A percentile compares a stretch with the other conserved stretches of the same genome.
These are phyloP conservation scores for Oreochromis mossambicus DNA, from an alignment of 2,797 vertebrate species.

Conservation along the genomic window DNA sequence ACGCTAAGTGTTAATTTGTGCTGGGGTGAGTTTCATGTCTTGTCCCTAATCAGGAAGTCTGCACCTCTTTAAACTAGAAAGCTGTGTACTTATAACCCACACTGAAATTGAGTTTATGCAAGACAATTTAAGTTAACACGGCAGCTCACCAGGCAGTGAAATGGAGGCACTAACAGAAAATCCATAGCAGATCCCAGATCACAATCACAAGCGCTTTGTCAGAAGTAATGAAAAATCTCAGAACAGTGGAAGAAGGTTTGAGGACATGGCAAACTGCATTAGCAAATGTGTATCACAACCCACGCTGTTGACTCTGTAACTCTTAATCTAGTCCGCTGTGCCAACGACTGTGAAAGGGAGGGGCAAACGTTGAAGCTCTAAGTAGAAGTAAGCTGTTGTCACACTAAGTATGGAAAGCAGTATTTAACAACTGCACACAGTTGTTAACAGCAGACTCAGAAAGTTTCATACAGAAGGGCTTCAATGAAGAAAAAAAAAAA, in stretches of 20 bases:
- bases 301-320: background rate
- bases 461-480: too few species aligned
- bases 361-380: background rate
- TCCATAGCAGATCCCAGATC: background rate
- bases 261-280: background rate
- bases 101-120: background rate
- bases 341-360: background rate
- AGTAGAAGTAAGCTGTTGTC: background rate
- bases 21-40: background rate
- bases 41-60: background rate
- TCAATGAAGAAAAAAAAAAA: too few species aligned
- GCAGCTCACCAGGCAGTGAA: background rate
- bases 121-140: background rate
- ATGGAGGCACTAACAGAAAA: background rate
- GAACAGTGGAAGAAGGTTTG: background rate
- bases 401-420: too few species aligned
- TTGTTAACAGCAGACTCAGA: too few species aligned
- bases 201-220: background rate
- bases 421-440: too few species aligned
- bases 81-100: background rate
- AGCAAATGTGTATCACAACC: background rate
- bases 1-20: background rate
- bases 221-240: background rate
- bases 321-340: background rate
- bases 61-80: background rate